Evolutionary conservation across 2,888 invertebrate species (phyloP), one percentile per base, ranked within the genome.

Genomic region (Amiota mariae): DNA sequence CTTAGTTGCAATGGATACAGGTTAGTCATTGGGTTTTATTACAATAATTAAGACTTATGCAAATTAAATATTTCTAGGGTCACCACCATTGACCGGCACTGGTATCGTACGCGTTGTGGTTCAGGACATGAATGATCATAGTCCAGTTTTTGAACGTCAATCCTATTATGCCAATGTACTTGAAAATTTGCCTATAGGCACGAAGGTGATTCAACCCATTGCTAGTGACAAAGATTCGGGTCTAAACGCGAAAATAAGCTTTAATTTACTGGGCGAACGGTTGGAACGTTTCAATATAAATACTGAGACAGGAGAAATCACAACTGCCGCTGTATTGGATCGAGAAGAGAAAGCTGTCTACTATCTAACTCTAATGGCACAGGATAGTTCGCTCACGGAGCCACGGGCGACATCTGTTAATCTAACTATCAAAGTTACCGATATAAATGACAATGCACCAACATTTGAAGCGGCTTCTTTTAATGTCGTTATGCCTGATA

Each of bases 71-170:
- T 9, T n/a, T 56, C 46, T 72, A 96, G 98, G 97, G 73, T 96
- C 96, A 20, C 97, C 98, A 18, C 95, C 97, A 2, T 91, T 98
- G 73, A 97, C 97, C 2, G 98, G 98, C 68, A 96, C 97, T 6
- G 98, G 98, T 56, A 95, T 96, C 68, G 95, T 98, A 1, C 93
- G 94, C 85, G 94, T 98, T 74, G 92, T 96, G 72, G 97, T 98
- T 11, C 95, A 97, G 90, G 98, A 98, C 89, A 95, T 97, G 73
- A 98, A 98, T 89, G 98, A 98, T 88, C 97, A 98, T 89, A 94
- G 94, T 80, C 98, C 98, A 0, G 94, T 94, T 82, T 98, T 98
- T 89, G 94, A 94, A 82, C 92, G 95, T 72, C 94, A 95, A 86
- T 94, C 94, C 72, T 97, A 97, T 88, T 93, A 93, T 80, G 94